phyloP scores from a whole-genome alignment of 2,797 vertebrate genomes.

The Fringilla coelebs region DNA sequence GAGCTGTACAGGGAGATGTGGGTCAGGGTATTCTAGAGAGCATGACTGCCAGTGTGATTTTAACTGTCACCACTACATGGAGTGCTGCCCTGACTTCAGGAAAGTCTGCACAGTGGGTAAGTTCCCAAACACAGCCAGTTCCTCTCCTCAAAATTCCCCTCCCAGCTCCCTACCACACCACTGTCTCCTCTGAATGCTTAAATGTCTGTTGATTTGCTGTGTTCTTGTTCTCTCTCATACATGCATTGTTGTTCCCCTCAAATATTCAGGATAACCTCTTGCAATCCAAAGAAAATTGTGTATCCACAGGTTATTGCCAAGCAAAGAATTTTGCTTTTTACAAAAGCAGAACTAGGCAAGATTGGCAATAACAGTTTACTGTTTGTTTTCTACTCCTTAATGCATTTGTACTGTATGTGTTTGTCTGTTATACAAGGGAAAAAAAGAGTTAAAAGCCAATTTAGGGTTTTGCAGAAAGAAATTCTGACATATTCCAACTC shows the following conservation, averaged over 20 bases:
- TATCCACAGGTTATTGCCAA: neutral
- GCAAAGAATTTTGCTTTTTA: neutral
- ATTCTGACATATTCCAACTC: neutral
- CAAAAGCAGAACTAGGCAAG: neutral
- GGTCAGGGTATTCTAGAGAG: slow-evolving; percentile 85
- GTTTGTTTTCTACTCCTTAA: neutral
- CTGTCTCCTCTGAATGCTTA: neutral
- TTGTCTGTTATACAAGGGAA: neutral
- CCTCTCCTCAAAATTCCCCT: neutral
- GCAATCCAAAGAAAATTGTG: neutral
- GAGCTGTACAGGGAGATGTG: slow-evolving; percentile 90
- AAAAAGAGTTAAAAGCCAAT: neutral
- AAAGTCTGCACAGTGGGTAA: slow-evolving; percentile 86
- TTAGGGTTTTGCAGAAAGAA: neutral
- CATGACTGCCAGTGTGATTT: slow-evolving; percentile 91
- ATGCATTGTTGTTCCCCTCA: neutral
- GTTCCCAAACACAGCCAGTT: slow-evolving; percentile 29
- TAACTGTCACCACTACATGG: slow-evolving; percentile 84
- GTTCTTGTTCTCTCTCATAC: slow-evolving; percentile 1
- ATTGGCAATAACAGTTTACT: neutral
- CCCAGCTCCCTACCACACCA: neutral
- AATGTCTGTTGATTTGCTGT: neutral
- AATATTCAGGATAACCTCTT: neutral
- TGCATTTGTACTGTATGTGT: neutral
- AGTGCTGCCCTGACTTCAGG: slow-evolving; percentile 92